Conservation (phyloP, 2,797 vertebrate genomes). For the Mormyrops attenuatus region DNA sequence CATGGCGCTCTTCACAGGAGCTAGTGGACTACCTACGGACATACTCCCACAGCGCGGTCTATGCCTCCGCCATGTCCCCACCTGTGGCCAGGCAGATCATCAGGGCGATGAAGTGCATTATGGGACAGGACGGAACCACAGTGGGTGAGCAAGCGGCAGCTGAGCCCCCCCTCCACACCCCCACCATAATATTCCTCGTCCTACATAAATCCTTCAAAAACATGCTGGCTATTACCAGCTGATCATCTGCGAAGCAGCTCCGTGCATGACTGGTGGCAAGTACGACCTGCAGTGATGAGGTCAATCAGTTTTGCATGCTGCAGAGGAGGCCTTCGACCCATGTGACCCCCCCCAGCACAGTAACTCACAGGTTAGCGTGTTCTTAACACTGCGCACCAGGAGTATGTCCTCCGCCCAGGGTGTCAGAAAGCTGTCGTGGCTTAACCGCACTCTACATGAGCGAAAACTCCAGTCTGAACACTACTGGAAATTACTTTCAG, state of each 20-base stretch:
- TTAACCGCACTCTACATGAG: not conserved
- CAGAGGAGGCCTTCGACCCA: slow-evolving; percentile 38
- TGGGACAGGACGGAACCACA: slow-evolving; percentile 74
- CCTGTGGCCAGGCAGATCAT: slow-evolving; percentile 76
- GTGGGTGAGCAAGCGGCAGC: slow-evolving; percentile 65
- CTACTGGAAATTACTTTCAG: not conserved
- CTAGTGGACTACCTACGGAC: slow-evolving; percentile 80
- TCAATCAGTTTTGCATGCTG: slow-evolving; percentile 58
- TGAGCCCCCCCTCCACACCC: not conserved
- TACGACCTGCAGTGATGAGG: slow-evolving; percentile 48
- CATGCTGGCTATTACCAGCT: slow-evolving; percentile 55
- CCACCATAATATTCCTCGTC: not conserved
- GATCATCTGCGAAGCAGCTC: slow-evolving; percentile 42
- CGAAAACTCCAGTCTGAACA: not conserved
- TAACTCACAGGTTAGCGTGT: not conserved
- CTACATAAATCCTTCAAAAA: slow-evolving; percentile 36
- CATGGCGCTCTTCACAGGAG: slow-evolving; percentile 53
- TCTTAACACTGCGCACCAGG: not conserved
- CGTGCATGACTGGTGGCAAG: slow-evolving; percentile 44
- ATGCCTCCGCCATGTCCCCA: slow-evolving; percentile 79
- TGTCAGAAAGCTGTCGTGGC: slow-evolving; percentile 37
- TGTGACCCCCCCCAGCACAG: not conserved
- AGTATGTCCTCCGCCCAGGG: not conserved
- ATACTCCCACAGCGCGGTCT: slow-evolving; percentile 79
- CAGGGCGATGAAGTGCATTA: slow-evolving; percentile 77